phyloP scores from a whole-genome alignment of 2,888 invertebrate genomes.

The Argyresthia goedartella region DNA sequence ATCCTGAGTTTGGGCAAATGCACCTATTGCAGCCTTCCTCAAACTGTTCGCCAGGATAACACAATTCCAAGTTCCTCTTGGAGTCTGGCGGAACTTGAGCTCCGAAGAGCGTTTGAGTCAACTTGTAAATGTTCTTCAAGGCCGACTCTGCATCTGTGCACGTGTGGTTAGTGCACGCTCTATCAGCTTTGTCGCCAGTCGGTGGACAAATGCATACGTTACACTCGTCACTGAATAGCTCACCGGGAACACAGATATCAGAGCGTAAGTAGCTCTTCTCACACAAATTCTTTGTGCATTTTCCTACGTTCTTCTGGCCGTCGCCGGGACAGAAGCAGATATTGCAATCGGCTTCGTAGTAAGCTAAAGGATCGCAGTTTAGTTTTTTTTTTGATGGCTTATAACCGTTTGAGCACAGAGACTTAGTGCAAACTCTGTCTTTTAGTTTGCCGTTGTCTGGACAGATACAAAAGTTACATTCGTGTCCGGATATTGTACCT shows the following conservation, averaged over 20 bases:
- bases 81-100: slow-evolving; percentile 22
- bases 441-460: slow-evolving; percentile 32
- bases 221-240: slow-evolving; percentile 48
- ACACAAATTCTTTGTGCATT: slow-evolving; percentile 56
- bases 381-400: slow-evolving; percentile 3
- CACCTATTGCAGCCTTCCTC: slow-evolving; percentile 49
- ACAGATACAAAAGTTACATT: slow-evolving; percentile 61
- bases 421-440: slow-evolving; percentile 43
- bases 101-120: slow-evolving; percentile 30
- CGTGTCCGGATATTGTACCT: slow-evolving; percentile 37
- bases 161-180: slow-evolving; percentile 39
- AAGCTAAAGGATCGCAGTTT: slow-evolving; percentile 44
- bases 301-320: slow-evolving; percentile 48
- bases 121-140: slow-evolving; percentile 38
- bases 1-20: slow-evolving; percentile 51
- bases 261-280: slow-evolving; percentile 39
- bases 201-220: slow-evolving; percentile 58
- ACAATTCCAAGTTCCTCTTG: slow-evolving; percentile 34
- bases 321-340: slow-evolving; percentile 45
- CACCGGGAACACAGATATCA: slow-evolving; percentile 37
- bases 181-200: slow-evolving; percentile 39
- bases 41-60: slow-evolving; percentile 57
- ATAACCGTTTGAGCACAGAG: slow-evolving; percentile 24
- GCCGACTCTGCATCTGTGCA: slow-evolving; percentile 30
- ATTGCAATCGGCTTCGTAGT: slow-evolving; percentile 56